Base-by-base conservation (phyloP, 2,113 vertebrate genomes). In the Amblyopsis rosae region DNA sequence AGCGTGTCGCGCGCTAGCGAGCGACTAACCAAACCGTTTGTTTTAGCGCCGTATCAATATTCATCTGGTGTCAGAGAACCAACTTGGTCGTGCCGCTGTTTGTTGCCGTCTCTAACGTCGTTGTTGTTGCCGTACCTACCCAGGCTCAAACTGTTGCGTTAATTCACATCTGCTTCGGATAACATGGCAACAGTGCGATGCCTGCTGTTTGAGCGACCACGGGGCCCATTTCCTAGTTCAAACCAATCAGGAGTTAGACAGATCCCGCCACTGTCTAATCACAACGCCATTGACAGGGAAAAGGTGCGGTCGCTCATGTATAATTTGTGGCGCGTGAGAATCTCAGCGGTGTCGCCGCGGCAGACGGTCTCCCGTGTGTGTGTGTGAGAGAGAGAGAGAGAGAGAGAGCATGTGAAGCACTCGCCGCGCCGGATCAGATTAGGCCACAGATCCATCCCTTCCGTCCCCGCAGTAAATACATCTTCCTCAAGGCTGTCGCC, bases 401-500 rank as follows among this genome's bases (percentile, higher is more conserved):
- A 9, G 55, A 56, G 61, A 45, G n/a, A 59, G 51, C 55, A 32
- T 47, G 67, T 69, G 62, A 80, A 74, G 73, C 57, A 55, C 71
- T 70, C 47, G 7, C 58, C 62, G 62, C 65, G 79, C 76, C 89
- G 76, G 75, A 89, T 91, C 92, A 89, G 90, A 92, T 93, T 91
- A 91, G 77, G 80, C 75, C 77, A 87, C 88, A 93, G 93, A 95
- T 92, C 91, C 93, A 90, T 95, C 93, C 90, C 87, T 91, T 92
- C 94, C 87, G 90, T 91, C 83, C 89, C 88, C 87, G 74, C 91
- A 91, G 87, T 91, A 88, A 93, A 93, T 93, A 92, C 90, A 90
- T 93, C 94, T 95, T 94, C 94, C 90, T 93, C 92, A 87, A 90
- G 89, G 80, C 92, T 92, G 94, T 93, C 94, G 92, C 89, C 80